Base-by-base conservation (phyloP, 2,888 invertebrate species). In the Diadegma fenestrale region DNA sequence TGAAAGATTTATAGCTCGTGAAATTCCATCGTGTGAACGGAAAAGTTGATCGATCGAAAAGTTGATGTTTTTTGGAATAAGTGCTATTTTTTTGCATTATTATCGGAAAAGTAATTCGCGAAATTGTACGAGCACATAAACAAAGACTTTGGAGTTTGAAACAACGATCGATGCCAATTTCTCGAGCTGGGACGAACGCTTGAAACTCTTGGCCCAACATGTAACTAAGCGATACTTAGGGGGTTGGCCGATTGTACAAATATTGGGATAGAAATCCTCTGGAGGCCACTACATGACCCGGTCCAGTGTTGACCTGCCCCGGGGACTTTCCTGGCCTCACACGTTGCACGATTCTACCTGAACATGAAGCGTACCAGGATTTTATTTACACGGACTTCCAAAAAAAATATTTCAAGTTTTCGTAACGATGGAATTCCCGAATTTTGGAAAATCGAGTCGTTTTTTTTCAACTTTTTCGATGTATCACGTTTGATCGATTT, bases 271-370 rank as follows among this genome's bases (percentile, higher is more conserved):
- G 77, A 58, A 77, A 30, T 37, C 45, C 68, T 61, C 22, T 26
- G 54, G 79, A 26, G 43, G 14, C 66, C 61, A 41, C 58, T 37
- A 45, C 45, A 61, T 68, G 76, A 54, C 22, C 48, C 61, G 26
- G 75, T 61, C 80, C 43, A 58, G 7, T 66, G 77, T 77, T 84
- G 76, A 66, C 80, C 54, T 61, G 72, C 45, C 76, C 45, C 80
- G 72, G 77, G 71, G 80, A 80, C 80, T 72, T 66, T 54, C 43
- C 75, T 80, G 77, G 72, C 72, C 66, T 84, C 37, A 43, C 41
- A 61, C 2, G 66, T 61, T 75, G 43, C 68, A 58, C 64, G 26
- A 61, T 76, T 22, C 58, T 19, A n/a, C 43, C 10, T 12, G n/a
- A 22, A 17, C 22, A 12, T 3, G 22, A 22, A 54, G 54, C 3